Conservation (phyloP, 2,888 invertebrate species). For the Punctoribates punctum region DNA sequence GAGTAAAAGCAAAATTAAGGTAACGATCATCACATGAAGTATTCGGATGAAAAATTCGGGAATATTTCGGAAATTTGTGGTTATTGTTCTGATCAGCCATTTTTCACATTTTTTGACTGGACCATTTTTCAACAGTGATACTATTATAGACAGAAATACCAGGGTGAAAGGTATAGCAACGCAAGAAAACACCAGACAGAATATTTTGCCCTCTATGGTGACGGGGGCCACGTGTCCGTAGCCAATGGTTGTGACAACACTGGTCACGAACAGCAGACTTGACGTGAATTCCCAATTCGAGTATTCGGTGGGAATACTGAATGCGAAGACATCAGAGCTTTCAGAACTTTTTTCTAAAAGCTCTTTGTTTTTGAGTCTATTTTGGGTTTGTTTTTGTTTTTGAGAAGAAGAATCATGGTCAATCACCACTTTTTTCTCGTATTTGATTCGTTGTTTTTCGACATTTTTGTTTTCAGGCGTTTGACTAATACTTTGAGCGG, state of each 20-base stretch:
- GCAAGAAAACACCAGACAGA: slow-evolving; percentile 79
- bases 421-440: not conserved
- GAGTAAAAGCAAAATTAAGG: slow-evolving; percentile 58
- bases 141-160: slow-evolving; percentile 61
- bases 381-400: too few species aligned
- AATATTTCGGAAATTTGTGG: not conserved
- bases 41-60: slow-evolving; percentile 25
- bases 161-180: slow-evolving; percentile 81
- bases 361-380: too few species aligned
- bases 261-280: slow-evolving; percentile 52
- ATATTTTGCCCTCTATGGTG: slow-evolving; percentile 77
- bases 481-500: not conserved
- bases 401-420: not conserved
- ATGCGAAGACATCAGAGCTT: not conserved
- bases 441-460: not conserved
- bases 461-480: not conserved
- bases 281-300: slow-evolving; percentile 44
- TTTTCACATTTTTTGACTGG: slow-evolving; percentile 39
- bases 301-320: slow-evolving; percentile 34
- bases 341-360: not conserved
- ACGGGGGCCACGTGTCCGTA: slow-evolving; percentile 85
- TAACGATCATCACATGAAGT: slow-evolving; percentile 52
- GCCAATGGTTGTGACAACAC: slow-evolving; percentile 83
- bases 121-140: slow-evolving; percentile 38
- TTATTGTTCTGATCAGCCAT: slow-evolving; percentile 32